Conservation (phyloP, 2,113 vertebrate species). For the Albula glossodonta region DNA sequence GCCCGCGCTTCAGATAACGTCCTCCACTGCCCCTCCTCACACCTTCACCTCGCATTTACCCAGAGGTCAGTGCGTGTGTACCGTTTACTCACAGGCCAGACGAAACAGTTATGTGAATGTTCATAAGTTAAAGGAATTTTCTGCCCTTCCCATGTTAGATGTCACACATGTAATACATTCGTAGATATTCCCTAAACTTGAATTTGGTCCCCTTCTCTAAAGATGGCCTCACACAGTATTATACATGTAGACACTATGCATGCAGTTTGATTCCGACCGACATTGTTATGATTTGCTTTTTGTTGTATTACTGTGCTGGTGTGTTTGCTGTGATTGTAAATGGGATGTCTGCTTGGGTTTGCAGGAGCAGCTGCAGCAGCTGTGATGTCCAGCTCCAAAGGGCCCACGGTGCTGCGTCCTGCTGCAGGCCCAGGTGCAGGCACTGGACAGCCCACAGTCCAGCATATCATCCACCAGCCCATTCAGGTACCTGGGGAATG, state of each 20-base stretch:
- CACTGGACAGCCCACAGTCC: conserved; percentile 83
- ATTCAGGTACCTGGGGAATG: conserved; percentile 78
- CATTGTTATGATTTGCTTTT: background rate
- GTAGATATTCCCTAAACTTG: no score
- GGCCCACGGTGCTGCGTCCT: conserved; percentile 87
- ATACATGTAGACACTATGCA: background rate
- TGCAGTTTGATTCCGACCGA: background rate
- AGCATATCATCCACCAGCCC: conserved; percentile 93
- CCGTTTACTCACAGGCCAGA: background rate
- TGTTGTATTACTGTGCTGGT: background rate
- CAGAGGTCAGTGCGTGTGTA: conserved; percentile 75
- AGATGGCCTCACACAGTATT: background rate
- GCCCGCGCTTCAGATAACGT: conserved; percentile 84
- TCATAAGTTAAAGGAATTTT: background rate
- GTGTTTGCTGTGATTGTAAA: background rate
- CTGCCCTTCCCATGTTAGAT: background rate
- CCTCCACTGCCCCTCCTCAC: conserved; percentile 66
- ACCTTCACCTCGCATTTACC: conserved; percentile 87
- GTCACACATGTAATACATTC: no score
- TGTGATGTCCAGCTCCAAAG: conserved; percentile 95
- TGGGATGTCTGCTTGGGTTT: background rate
- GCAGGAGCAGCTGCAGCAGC: conserved; percentile 92
- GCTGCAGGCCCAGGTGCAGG: conserved; percentile 80
- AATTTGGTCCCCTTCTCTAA: no score
- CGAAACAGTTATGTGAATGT: background rate